Evolutionary conservation across 2,888 invertebrate species (phyloP).

Genomic region (Diabrotica balteata): DNA sequence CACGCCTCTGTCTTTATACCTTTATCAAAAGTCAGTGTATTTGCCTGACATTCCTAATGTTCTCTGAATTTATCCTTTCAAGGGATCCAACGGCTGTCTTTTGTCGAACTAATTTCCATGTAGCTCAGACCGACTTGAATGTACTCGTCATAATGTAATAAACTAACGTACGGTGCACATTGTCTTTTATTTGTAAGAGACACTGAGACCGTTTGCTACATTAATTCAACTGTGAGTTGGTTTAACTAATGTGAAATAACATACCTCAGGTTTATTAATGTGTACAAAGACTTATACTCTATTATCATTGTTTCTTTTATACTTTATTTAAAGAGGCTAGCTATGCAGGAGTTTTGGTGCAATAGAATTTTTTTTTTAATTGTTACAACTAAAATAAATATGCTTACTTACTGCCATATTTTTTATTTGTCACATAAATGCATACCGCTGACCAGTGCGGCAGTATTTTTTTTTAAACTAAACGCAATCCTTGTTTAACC

Average conservation of each 20-base stretch:
- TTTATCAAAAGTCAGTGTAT: background rate
- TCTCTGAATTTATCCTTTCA: constrained; percentile 1
- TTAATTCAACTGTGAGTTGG: background rate
- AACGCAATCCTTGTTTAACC: too few species aligned
- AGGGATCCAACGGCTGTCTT: background rate
- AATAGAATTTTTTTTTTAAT: too few species aligned
- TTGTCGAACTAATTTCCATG: constrained; percentile 4
- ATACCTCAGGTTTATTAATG: too few species aligned
- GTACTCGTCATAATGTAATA: constrained; percentile 1
- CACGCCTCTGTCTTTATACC: background rate
- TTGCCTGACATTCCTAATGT: background rate
- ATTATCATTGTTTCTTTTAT: too few species aligned
- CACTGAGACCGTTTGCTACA: background rate
- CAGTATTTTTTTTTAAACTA: too few species aligned
- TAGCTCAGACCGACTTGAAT: background rate
- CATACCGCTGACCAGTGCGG: too few species aligned
- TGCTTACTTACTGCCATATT: too few species aligned
- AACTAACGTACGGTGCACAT: background rate
- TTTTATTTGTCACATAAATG: too few species aligned
- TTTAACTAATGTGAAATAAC: background rate
- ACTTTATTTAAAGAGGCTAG: too few species aligned
- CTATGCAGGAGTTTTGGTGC: too few species aligned
- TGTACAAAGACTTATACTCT: too few species aligned
- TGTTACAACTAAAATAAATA: too few species aligned
- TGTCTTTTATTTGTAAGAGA: background rate